These are phyloP conservation scores for Agapornis canus DNA, from an alignment of 2,797 vertebrate genomes.

Conservation along the genomic window DNA sequence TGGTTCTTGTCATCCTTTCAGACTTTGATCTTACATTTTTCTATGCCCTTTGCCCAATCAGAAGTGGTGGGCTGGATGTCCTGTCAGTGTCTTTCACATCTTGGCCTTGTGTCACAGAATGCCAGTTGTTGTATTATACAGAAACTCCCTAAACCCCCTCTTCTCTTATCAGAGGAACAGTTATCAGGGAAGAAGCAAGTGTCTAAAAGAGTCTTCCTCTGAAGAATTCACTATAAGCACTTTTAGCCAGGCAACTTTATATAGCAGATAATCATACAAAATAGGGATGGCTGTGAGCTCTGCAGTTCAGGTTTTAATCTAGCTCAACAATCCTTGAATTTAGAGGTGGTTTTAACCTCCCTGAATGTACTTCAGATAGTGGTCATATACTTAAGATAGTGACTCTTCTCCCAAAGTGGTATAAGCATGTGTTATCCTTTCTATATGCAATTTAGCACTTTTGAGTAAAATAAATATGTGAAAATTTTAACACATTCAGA, in stretches of 20 bases:
- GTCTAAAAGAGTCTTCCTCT: background rate
- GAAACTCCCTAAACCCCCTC: background rate
- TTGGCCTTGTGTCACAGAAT: background rate
- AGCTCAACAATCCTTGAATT: background rate
- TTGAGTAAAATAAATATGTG: background rate
- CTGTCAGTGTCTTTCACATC: background rate
- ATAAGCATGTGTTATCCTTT: background rate
- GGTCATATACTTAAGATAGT: background rate
- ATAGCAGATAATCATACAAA: background rate
- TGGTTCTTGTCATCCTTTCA: background rate
- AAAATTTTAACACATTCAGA: background rate
- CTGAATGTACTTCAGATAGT: background rate
- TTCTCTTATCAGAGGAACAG: background rate
- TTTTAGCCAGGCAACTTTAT: background rate
- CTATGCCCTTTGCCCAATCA: background rate
- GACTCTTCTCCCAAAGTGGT: background rate
- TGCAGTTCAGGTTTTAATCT: background rate
- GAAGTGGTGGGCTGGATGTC: background rate
- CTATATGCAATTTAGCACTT: background rate
- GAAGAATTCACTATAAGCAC: background rate
- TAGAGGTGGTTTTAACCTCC: background rate
- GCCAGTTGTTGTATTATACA: background rate
- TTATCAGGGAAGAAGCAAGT: background rate
- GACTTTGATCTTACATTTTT: background rate
- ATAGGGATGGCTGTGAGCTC: background rate